A percentile compares a stretch with the other conserved stretches of the same genome.
Conservation (phyloP, 2,113 vertebrate genomes). For the Seriola quinqueradiata region DNA sequence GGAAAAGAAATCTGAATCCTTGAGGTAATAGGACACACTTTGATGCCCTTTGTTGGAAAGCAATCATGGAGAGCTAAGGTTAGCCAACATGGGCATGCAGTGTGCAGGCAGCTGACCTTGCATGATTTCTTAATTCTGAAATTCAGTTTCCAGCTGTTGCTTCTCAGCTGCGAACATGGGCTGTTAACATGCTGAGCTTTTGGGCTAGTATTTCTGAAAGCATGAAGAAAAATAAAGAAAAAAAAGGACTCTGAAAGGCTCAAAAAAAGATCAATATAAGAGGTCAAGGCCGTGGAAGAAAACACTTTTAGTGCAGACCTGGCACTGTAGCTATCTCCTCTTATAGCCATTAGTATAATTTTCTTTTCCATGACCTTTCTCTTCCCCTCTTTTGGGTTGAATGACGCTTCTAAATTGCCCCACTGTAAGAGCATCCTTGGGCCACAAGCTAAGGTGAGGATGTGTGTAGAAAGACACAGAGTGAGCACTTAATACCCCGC, state of each 20-base stretch:
- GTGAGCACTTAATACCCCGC: constrained; percentile 70
- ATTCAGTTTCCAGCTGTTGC: constrained; percentile 18
- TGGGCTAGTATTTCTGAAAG: not conserved
- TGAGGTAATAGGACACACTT: not conserved
- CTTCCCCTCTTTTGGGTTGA: constrained; percentile 51
- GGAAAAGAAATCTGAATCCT: not conserved
- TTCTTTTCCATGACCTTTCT: constrained; percentile 53
- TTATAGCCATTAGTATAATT: constrained; percentile 59
- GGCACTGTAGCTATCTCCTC: constrained; percentile 2
- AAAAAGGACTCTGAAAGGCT: not conserved
- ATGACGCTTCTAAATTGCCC: constrained; percentile 56
- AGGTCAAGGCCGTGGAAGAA: constrained; percentile 22
- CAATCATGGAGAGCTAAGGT: not conserved
- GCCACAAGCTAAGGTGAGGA: constrained; percentile 66
- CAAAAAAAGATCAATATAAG: constrained; percentile 16
- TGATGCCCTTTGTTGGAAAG: not conserved
- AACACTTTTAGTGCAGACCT: not conserved
- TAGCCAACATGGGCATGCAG: not conserved
- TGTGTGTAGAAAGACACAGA: constrained; percentile 55
- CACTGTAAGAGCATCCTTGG: constrained; percentile 67
- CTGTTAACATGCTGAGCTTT: not conserved
- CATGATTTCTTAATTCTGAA: constrained; percentile 3
- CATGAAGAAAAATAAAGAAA: not conserved
- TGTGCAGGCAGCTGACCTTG: not conserved
- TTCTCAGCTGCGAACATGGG: constrained; percentile 1